Evolutionary conservation across 2,113 vertebrate genomes (phyloP).

Genomic region (Macaca mulatta): DNA sequence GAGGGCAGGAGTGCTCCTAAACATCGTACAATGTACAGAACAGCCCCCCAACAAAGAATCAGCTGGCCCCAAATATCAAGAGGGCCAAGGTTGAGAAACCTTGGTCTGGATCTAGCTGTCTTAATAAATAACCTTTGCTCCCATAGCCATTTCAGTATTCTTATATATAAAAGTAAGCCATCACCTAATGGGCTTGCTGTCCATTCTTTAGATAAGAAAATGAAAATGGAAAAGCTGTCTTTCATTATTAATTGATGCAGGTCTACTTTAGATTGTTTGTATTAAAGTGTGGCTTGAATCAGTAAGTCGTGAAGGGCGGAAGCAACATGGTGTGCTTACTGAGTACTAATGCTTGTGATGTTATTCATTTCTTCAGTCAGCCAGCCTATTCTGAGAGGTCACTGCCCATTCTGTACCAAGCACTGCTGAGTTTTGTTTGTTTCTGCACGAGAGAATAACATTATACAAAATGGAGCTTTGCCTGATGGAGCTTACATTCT

Average conservation of each 20-base stretch:
- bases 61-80: background rate
- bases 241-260: background rate
- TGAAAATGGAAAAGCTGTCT: background rate
- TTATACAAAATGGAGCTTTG: background rate
- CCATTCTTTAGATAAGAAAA: background rate
- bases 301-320: background rate
- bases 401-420: background rate
- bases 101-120: background rate
- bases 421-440: background rate
- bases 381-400: background rate
- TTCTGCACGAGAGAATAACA: background rate
- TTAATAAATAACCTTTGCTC: background rate
- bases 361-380: background rate
- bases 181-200: background rate
- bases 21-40: background rate
- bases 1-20: background rate
- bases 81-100: background rate
- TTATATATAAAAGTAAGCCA: background rate
- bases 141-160: background rate
- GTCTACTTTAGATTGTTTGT: background rate
- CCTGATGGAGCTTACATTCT: background rate
- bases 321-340: background rate
- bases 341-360: too few species aligned
- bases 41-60: background rate
- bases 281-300: background rate